phyloP scores from a whole-genome alignment of 2,113 vertebrate species.

The Psittacula cyanocephala region DNA sequence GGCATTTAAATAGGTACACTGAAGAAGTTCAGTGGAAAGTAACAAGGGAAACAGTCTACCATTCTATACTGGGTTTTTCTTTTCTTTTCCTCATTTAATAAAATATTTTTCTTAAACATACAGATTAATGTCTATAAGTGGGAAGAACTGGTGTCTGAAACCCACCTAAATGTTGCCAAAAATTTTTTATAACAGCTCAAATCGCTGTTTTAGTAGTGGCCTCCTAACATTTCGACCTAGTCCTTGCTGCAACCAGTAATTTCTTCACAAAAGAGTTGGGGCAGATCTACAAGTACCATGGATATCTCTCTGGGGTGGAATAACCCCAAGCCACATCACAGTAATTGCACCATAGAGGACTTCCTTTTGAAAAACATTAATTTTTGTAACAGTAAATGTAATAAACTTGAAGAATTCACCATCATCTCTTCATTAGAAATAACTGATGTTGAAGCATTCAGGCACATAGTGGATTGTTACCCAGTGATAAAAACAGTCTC shows the following conservation, averaged over 20 bases:
- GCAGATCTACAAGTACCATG: background rate
- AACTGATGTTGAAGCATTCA: background rate
- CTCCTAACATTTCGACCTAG: background rate
- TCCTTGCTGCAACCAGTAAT: background rate
- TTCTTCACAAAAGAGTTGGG: background rate
- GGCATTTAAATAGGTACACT: background rate
- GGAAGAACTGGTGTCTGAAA: background rate
- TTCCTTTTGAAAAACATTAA: background rate
- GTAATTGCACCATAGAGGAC: background rate
- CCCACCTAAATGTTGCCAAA: background rate
- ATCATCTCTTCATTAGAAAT: slow-evolving; percentile 20
- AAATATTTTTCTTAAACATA: background rate
- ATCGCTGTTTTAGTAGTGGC: background rate
- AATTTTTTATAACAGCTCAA: background rate
- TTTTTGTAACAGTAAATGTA: background rate
- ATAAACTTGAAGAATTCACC: background rate
- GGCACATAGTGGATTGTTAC: slow-evolving; percentile 3
- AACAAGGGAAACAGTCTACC: background rate
- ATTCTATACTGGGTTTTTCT: background rate
- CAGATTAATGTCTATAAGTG: background rate
- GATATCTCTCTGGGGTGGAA: background rate
- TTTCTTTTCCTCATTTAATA: background rate
- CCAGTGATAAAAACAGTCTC: slow-evolving; percentile 11
- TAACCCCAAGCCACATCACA: background rate
- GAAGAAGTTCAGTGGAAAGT: background rate